These are phyloP conservation scores for Phymatocera aterrima DNA, from an alignment of 2,888 invertebrate species.

Conservation along the genomic window DNA sequence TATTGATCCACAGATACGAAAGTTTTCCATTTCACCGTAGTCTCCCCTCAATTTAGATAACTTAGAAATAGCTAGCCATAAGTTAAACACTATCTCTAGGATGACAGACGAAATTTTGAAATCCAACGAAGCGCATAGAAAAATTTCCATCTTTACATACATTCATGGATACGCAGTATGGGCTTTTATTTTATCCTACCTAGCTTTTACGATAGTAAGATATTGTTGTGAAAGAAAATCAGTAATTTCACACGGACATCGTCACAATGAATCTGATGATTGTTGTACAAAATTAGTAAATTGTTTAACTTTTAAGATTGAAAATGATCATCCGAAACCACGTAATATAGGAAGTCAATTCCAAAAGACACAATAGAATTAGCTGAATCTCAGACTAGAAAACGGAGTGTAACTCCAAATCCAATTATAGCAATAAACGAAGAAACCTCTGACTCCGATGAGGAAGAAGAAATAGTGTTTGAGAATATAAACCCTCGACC, in stretches of 20 bases:
- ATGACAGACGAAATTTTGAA: conserved; percentile 6
- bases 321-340: not conserved
- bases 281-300: conserved; percentile 10
- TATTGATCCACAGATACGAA: too few relatives aligned
- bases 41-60: conserved; percentile 32
- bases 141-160: conserved; percentile 23
- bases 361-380: not conserved
- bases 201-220: not conserved
- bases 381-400: not conserved
- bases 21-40: too few relatives aligned
- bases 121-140: not conserved
- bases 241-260: too few relatives aligned
- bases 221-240: not conserved
- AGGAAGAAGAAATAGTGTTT: not conserved
- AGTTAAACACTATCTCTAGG: not conserved
- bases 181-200: not conserved
- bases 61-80: conserved; percentile 29
- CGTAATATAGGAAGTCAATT: not conserved
- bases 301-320: not conserved
- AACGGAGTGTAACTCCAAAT: not conserved
- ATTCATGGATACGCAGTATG: conserved; percentile 4
- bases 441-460: not conserved
- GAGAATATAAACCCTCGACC: not conserved
- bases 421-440: not conserved
- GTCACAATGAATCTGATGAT: not conserved